Evolutionary conservation across 2,113 vertebrate genomes (phyloP).

Genomic region (Myotis yumanensis): DNA sequence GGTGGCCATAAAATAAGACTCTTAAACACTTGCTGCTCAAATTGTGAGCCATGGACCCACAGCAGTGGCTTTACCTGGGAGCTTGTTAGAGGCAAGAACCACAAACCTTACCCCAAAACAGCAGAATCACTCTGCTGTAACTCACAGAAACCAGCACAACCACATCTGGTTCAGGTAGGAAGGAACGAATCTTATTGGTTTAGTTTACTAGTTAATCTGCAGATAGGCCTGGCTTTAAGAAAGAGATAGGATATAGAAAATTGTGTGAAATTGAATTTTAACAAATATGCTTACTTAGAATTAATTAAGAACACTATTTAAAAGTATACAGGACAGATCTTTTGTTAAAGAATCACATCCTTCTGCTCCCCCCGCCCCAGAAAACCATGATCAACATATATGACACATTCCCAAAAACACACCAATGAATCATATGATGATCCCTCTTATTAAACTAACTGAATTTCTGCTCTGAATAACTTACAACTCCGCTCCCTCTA

Average conservation of each 20-base stretch:
- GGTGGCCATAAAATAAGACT: background rate
- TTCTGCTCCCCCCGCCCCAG: background rate
- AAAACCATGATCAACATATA: background rate
- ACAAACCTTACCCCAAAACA: background rate
- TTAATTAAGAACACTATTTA: background rate
- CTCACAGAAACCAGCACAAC: background rate
- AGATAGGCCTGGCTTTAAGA: background rate
- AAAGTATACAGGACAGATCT: background rate
- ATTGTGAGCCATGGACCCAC: background rate
- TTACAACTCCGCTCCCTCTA: background rate
- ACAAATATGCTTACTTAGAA: background rate
- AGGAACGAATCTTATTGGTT: background rate
- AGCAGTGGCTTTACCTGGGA: background rate
- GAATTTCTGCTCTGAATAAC: background rate
- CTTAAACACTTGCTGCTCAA: background rate
- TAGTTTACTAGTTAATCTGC: background rate
- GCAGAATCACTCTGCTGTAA: background rate
- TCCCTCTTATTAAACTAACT: background rate
- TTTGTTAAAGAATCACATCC: background rate
- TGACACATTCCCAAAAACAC: background rate
- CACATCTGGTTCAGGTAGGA: background rate
- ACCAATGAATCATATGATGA: background rate
- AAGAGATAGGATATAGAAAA: background rate
- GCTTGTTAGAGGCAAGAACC: background rate
- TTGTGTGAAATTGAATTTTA: background rate